Base-by-base conservation (phyloP, 2,113 vertebrate species). In the Malurus melanocephalus region DNA sequence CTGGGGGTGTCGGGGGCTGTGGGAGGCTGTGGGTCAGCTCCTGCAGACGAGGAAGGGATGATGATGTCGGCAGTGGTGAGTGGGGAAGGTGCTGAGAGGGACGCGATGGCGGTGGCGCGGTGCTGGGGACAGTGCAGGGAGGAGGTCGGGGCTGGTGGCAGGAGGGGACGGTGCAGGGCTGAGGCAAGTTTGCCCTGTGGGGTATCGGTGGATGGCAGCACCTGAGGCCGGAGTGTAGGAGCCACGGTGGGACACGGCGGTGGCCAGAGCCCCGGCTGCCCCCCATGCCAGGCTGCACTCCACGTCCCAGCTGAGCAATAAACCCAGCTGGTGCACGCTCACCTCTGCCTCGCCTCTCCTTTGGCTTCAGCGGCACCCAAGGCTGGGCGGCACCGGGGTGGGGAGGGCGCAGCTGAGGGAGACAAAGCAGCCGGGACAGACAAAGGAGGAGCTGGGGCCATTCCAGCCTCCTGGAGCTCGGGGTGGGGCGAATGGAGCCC, bases 251-350 rank as follows among this genome's bases (percentile, higher is more conserved):
- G 33, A 62, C 3, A 30, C 6, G 51, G 6, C 3, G 4, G 88
- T 2, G n/a, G 74, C 56, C 5, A 9, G 49, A 62, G 59, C 5
- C 6, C 43, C 3, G 7, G 45, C 77, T 68, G 77, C 53, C 8
- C 4, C 17, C 89, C 11, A 13, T 43, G 80, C 59, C 13, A 10
- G 69, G 48, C 80, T 66, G 61, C 21, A 60, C 69, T 80, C 91
- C 26, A 12, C 5, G 16, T 71, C 61, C 86, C 13, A 27, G 83
- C 60, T 17, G 9, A 93, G 66, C 89, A 95, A 92, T 95, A 95
- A 95, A 95, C 42, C 12, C 89, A 38, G 64, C 87, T 77, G 93
- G 91, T 87, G 87, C 78, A 42, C 33, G 14, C 64, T 80, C 13
- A 6, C 2, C 3, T 14, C 64, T 0, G 28, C 43, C 72, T 93